Conservation (phyloP, 2,113 vertebrate species). For the Danio rerio region DNA sequence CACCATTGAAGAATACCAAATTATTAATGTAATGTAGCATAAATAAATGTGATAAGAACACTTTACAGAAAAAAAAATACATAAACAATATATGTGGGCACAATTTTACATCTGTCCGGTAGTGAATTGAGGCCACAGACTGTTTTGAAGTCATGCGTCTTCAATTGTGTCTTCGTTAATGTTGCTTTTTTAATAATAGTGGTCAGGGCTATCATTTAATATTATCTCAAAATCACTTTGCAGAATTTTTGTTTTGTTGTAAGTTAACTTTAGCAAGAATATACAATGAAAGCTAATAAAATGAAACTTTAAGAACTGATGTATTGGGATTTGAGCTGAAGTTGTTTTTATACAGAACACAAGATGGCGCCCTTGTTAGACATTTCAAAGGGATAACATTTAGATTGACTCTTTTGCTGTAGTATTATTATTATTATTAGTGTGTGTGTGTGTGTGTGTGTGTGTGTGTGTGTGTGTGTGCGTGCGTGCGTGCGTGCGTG, state of each 20-base stretch:
- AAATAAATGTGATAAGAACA: neutral
- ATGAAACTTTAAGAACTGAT: neutral
- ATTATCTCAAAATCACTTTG: neutral
- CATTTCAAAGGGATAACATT: neutral
- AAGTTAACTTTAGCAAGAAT: neutral
- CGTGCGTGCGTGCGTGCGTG: too few species aligned
- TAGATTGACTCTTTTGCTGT: neutral
- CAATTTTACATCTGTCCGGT: too few species aligned
- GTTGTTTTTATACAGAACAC: neutral
- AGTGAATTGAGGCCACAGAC: too few species aligned
- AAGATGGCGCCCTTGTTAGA: conserved; percentile 41
- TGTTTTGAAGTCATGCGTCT: neutral
- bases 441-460: too few species aligned
- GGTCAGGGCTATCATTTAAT: neutral
- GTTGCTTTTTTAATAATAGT: neutral
- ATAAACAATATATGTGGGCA: neutral
- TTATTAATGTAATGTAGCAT: neutral
- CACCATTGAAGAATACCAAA: neutral
- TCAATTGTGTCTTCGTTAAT: neutral
- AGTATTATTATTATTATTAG: too few species aligned
- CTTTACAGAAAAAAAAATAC: neutral
- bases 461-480: too few species aligned
- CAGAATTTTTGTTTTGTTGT: neutral
- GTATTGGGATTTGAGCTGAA: neutral
- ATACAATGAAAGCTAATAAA: neutral